Evolutionary conservation across 2,888 invertebrate genomes (phyloP).

Genomic region (Apantesis nais): DNA sequence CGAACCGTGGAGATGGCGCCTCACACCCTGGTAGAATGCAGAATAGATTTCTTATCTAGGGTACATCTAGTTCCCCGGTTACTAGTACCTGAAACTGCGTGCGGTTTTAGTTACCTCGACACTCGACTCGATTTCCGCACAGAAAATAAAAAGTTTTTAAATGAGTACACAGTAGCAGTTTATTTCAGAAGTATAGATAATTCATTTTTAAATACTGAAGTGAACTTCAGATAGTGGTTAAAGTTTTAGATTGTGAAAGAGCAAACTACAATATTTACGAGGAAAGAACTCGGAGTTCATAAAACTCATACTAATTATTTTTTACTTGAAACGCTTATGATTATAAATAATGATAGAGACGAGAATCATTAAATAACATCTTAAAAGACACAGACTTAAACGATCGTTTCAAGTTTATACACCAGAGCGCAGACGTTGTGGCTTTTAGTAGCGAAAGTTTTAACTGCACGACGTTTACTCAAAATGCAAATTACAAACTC

Average conservation of each 20-base stretch:
- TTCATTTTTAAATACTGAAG: neutral
- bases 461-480: constrained; percentile 79
- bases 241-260: no score
- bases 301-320: neutral
- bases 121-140: no score
- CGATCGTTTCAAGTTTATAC: constrained; percentile 66
- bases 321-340: neutral
- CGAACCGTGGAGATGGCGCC: no score
- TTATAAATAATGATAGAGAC: constrained; percentile 12
- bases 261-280: neutral
- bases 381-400: constrained; percentile 56
- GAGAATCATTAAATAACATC: constrained; percentile 52
- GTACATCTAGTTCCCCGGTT: no score
- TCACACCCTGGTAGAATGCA: no score
- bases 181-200: neutral
- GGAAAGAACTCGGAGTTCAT: neutral
- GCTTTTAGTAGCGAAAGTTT: constrained; percentile 77
- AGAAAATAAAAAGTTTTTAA: no score
- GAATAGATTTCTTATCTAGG: no score
- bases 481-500: constrained; percentile 82
- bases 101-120: no score
- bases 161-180: neutral
- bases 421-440: constrained; percentile 62
- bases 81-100: no score
- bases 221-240: no score